Base-by-base conservation (phyloP, 2,888 invertebrate genomes). In the Taenaris catops region DNA sequence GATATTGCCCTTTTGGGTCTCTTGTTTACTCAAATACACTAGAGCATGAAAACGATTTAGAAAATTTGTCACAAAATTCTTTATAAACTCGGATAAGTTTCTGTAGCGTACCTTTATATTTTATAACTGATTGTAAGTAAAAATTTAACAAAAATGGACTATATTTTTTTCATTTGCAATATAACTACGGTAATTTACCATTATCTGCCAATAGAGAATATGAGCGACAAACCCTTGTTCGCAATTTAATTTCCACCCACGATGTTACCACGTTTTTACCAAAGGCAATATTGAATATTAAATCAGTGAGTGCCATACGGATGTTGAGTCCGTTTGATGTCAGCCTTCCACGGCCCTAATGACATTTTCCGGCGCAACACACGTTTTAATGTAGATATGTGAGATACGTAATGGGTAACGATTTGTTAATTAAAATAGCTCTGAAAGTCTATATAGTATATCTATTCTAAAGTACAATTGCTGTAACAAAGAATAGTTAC, bases 291-390 rank as follows among this genome's bases (percentile, higher is more conserved):
- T 66, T 56, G 65, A 63, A 70, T 74, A 84, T 84, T 79, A 75
- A 81, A 78, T 83, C 78, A 81, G 59, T 60, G 72, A 72, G 65
- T 67, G 59, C 59, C 66, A 65, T 73, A 69, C 65, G 66, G 66
- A 71, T 69, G 68, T 62, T 59, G 58, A 72, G 70, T 75, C 74
- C 78, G 81, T 81, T 83, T 84, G 83, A 84, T 76, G 78, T 81
- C 58, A 49, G 59, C 64, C 62, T 63, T 66, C 58, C 58, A 62
- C 69, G 59, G 58, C 62, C 65, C 64, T 83, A 81, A 81, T 79
- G 71, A 76, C 73, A 81, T 84, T 84, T 80, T 71, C 70, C 63
- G 58, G 66, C 62, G 59, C 57, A 53, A 58, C 55, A 63, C 66
- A 67, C 63, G 16, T 23, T 31, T 17, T 11, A 11, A 11, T 18